Evolutionary conservation across 2,888 invertebrate genomes (phyloP).

Genomic region (Hecatera dysodea): DNA sequence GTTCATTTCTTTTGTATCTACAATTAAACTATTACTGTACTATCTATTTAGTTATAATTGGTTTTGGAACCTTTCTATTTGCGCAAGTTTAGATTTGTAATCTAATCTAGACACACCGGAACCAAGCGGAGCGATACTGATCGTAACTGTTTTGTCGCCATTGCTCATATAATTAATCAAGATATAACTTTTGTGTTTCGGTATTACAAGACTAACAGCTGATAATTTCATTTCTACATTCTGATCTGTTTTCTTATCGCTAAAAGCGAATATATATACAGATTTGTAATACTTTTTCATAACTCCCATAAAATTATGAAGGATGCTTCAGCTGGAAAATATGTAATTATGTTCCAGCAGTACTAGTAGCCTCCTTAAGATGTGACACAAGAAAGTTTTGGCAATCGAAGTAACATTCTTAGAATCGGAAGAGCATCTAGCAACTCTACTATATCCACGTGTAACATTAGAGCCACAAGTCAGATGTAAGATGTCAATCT

Average conservation of each 20-base stretch:
- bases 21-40: slow-evolving; percentile 38
- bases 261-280: neutral
- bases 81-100: slow-evolving; percentile 29
- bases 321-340: too few species aligned
- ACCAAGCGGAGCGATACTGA: slow-evolving; percentile 22
- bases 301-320: neutral
- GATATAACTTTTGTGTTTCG: slow-evolving; percentile 14
- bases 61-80: slow-evolving; percentile 38
- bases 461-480: neutral
- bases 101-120: slow-evolving; percentile 24
- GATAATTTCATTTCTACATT: neutral
- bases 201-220: neutral
- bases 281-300: neutral
- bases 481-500: slow-evolving; percentile 14
- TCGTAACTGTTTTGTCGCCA: slow-evolving; percentile 9
- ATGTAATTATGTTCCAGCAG: too few species aligned
- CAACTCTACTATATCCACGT: neutral
- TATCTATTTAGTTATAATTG: slow-evolving; percentile 32
- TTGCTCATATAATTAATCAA: slow-evolving; percentile 15
- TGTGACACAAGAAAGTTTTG: neutral
- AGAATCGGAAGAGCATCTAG: slow-evolving; percentile 5
- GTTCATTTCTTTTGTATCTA: slow-evolving; percentile 37
- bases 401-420: too few species aligned
- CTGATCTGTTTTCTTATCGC: neutral
- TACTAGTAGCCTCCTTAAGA: too few species aligned